A percentile compares a stretch with the other conserved stretches of the same genome.
These are phyloP conservation scores for Heteromurus nitidus DNA, from an alignment of 2,888 invertebrate genomes.

Conservation along the genomic window DNA sequence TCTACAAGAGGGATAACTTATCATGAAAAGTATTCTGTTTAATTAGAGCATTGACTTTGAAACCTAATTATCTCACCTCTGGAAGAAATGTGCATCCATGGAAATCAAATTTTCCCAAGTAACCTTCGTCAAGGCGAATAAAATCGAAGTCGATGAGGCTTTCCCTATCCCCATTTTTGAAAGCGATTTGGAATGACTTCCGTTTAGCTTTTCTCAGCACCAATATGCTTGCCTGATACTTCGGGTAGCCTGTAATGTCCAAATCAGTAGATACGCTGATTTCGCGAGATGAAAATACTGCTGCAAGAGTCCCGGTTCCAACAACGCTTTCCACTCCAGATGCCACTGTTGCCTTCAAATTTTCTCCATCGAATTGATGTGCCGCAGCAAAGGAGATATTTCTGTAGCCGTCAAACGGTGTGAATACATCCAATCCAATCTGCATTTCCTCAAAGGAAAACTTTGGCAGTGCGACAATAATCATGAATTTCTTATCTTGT, in stretches of 20 bases:
- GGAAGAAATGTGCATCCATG: slow-evolving; percentile 67
- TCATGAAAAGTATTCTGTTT: background rate
- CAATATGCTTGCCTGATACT: slow-evolving; percentile 39
- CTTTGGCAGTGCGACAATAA: slow-evolving; percentile 33
- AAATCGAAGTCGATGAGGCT: slow-evolving; percentile 50
- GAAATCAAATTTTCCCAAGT: slow-evolving; percentile 53
- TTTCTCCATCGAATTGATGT: slow-evolving; percentile 13
- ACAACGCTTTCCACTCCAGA: slow-evolving; percentile 19
- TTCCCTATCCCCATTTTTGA: slow-evolving; percentile 49
- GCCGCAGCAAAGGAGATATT: slow-evolving; percentile 30
- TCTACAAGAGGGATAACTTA: slow-evolving; percentile 18
- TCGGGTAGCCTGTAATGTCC: slow-evolving; percentile 51
- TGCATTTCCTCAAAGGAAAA: slow-evolving; percentile 29
- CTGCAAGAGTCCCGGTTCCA: slow-evolving; percentile 8
- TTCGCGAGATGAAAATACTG: slow-evolving; percentile 19
- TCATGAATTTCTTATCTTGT: slow-evolving; percentile 54
- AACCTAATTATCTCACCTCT: slow-evolving; percentile 50
- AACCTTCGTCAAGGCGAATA: slow-evolving; percentile 59
- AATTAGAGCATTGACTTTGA: background rate
- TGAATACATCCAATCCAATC: slow-evolving; percentile 54
- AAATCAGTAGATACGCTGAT: slow-evolving; percentile 33
- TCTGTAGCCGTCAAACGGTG: slow-evolving; percentile 66
- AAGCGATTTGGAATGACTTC: slow-evolving; percentile 51
- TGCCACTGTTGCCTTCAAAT: slow-evolving; percentile 5
- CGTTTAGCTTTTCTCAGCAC: slow-evolving; percentile 37